phyloP scores from a whole-genome alignment of 2,113 vertebrate species.

The human (Homo sapiens) region DNA sequence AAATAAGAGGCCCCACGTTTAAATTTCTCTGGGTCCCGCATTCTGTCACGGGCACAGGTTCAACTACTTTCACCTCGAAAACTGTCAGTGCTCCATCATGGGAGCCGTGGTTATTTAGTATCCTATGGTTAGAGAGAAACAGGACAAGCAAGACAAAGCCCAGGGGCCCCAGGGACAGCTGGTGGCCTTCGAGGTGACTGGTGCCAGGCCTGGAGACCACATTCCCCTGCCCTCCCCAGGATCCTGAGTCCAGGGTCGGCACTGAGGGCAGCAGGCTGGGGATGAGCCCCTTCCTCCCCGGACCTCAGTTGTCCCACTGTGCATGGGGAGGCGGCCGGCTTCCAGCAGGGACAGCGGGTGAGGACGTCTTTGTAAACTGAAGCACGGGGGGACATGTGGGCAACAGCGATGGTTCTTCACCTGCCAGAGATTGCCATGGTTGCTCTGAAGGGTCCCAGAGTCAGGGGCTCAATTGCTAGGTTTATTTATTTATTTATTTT shows the following conservation, averaged over 20 bases:
- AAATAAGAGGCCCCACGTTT: not conserved
- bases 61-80: not conserved
- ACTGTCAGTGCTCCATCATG: not conserved
- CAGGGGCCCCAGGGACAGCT: not conserved
- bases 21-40: rapidly evolving
- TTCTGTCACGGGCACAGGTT: not conserved
- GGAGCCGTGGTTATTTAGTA: not conserved
- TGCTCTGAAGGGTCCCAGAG: not conserved
- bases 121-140: not conserved
- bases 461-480: too few species aligned
- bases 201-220: not conserved
- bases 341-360: rapidly evolving
- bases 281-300: too few species aligned
- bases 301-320: not conserved
- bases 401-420: rapidly evolving
- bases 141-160: not conserved
- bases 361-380: not conserved
- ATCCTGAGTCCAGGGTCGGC: not conserved
- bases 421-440: not conserved
- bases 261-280: not conserved
- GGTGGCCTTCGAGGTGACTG: not conserved
- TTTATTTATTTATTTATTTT: too few species aligned
- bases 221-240: too few species aligned
- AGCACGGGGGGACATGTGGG: rapidly evolving
- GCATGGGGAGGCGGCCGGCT: not conserved